Evolutionary conservation across 2,797 vertebrate species (phyloP).

Genomic region (Neosalanx taihuensis): DNA sequence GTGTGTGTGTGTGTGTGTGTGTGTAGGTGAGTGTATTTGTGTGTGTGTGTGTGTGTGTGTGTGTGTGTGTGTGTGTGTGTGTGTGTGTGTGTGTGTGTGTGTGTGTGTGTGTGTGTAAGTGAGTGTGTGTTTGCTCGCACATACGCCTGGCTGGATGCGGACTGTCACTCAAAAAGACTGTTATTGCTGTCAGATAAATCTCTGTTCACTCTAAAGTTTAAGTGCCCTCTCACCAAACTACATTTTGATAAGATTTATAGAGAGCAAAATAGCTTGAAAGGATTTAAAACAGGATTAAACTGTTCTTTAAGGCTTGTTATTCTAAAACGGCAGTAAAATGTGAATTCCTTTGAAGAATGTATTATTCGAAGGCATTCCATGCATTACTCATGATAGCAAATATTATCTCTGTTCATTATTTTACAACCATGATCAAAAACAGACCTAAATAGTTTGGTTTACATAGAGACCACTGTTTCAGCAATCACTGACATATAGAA

Average conservation of each 20-base stretch:
- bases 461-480: slow-evolving; percentile 5
- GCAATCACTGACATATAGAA: neutral
- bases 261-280: slow-evolving; percentile 19
- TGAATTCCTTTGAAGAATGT: neutral
- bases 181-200: slow-evolving; percentile 27
- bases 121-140: slow-evolving; percentile 58
- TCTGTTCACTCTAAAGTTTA: slow-evolving; percentile 15
- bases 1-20: too few relatives aligned
- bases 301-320: neutral
- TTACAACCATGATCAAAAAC: neutral
- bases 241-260: slow-evolving; percentile 29
- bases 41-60: neutral
- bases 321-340: neutral
- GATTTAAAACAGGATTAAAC: neutral
- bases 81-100: too few relatives aligned
- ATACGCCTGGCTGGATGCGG: slow-evolving; percentile 35
- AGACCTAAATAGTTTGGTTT: neutral
- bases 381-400: neutral
- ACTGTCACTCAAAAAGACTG: slow-evolving; percentile 36
- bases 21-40: neutral
- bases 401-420: neutral
- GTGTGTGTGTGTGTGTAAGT: too few relatives aligned
- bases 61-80: too few relatives aligned
- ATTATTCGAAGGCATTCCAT: neutral
- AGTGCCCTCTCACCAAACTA: neutral